Evolutionary conservation across 2,888 invertebrate genomes (phyloP).

Genomic region (Cryptus armator): DNA sequence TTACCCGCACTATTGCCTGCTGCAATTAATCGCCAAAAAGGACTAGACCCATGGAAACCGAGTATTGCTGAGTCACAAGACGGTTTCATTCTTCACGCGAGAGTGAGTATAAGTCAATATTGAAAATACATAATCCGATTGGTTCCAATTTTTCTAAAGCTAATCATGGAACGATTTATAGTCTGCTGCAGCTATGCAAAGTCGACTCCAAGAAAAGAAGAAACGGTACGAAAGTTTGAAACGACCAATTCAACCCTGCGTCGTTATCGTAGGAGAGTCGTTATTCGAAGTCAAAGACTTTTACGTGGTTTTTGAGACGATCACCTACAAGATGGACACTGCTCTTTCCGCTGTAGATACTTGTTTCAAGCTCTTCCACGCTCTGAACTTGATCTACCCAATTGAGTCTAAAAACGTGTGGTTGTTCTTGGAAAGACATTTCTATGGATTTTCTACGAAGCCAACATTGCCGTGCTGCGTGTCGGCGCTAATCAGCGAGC

Average conservation of each 20-base stretch:
- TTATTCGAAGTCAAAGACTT: conserved; percentile 9
- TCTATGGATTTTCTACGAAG: conserved; percentile 29
- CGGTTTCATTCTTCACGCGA: background rate
- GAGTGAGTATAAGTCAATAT: background rate
- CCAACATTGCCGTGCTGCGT: conserved; percentile 37
- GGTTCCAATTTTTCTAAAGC: background rate
- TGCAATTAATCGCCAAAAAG: background rate
- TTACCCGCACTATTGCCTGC: background rate
- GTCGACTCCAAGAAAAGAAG: conserved; percentile 10
- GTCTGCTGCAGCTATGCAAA: conserved; percentile 41
- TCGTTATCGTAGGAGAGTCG: conserved; percentile 35
- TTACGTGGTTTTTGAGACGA: background rate
- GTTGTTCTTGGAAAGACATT: conserved; percentile 41
- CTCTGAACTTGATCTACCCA: conserved; percentile 32
- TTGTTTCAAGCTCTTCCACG: conserved; percentile 37
- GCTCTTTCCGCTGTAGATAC: conserved; percentile 33
- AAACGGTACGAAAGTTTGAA: conserved; percentile 20
- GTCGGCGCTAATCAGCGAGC: conserved; percentile 27
- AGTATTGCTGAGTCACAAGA: background rate
- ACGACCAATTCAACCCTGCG: conserved; percentile 39
- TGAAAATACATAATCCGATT: background rate
- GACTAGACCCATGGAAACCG: background rate
- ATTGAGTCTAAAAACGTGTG: conserved; percentile 14
- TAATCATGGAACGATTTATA: background rate
- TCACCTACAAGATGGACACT: conserved; percentile 1